These are phyloP conservation scores for Probaryconus sp. DNA, from an alignment of 1,140 invertebrate genomes.

Conservation along the genomic window DNA sequence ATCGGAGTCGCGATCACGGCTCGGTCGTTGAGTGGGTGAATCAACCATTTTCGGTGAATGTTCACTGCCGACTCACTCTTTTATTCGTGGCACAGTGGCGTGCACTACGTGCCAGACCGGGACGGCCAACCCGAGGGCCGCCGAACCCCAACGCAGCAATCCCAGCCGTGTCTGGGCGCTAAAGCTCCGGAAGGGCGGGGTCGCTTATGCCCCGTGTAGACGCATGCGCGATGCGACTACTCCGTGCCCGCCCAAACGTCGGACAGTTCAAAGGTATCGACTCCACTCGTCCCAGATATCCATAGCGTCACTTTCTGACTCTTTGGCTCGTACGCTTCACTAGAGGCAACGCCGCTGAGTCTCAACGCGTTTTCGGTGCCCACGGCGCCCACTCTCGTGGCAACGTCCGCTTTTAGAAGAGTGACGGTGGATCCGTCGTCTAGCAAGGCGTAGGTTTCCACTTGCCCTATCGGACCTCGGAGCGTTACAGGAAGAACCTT, in stretches of 20 bases:
- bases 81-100: too few species aligned
- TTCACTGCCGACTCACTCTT: too few species aligned
- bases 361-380: not conserved
- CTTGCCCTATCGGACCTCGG: not conserved
- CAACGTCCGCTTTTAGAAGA: not conserved
- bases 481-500: not conserved
- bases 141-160: too few species aligned
- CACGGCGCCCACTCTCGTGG: not conserved
- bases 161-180: too few species aligned
- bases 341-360: not conserved
- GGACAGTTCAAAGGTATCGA: not conserved
- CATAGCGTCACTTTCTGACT: not conserved
- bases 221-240: too few species aligned
- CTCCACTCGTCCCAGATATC: not conserved
- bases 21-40: too few species aligned
- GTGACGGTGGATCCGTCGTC: constrained; percentile 14
- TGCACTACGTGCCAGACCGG: too few species aligned
- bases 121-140: too few species aligned
- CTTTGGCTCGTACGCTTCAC: not conserved
- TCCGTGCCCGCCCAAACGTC: not conserved
- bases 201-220: too few species aligned
- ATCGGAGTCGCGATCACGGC: too few species aligned
- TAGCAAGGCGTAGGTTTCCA: not conserved
- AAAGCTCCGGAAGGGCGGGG: too few species aligned
- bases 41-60: too few species aligned